Evolutionary conservation across 2,888 invertebrate species (phyloP).

Genomic region (Gortyna flavago): DNA sequence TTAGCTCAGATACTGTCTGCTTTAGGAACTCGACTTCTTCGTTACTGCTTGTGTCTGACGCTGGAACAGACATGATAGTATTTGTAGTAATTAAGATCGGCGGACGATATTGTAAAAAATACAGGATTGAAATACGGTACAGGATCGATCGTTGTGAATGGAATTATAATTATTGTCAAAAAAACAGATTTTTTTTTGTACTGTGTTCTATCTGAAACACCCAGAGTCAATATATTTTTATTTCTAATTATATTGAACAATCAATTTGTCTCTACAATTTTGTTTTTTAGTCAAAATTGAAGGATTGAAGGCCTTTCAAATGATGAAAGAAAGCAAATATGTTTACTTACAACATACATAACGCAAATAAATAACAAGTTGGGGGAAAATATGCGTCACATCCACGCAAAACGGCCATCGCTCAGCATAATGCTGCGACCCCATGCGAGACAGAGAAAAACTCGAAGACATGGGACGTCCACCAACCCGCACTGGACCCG

Average conservation of each 20-base stretch:
- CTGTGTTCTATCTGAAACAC: background rate
- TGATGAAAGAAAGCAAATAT: too few species aligned
- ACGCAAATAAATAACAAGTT: too few species aligned
- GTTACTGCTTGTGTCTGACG: constrained; percentile 88
- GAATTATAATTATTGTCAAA: background rate
- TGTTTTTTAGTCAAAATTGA: too few species aligned
- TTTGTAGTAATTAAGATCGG: background rate
- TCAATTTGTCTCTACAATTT: too few species aligned
- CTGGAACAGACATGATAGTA: constrained; percentile 64
- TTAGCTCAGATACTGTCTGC: constrained; percentile 92
- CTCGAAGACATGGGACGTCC: too few species aligned
- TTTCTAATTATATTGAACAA: background rate
- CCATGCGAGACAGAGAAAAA: too few species aligned
- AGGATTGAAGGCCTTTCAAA: too few species aligned
- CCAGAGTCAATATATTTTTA: background rate
- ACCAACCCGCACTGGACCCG: too few species aligned
- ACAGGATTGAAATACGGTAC: background rate
- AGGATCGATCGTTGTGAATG: background rate
- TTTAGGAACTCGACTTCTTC: constrained; percentile 92
- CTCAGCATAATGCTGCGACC: too few species aligned
- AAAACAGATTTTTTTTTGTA: background rate
- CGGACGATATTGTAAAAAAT: background rate
- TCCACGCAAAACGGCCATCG: too few species aligned
- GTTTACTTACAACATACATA: too few species aligned
- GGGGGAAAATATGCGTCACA: too few species aligned